These are phyloP conservation scores for Drosophila lutescens DNA, from an alignment of 2,888 invertebrate genomes.

Conservation along the genomic window DNA sequence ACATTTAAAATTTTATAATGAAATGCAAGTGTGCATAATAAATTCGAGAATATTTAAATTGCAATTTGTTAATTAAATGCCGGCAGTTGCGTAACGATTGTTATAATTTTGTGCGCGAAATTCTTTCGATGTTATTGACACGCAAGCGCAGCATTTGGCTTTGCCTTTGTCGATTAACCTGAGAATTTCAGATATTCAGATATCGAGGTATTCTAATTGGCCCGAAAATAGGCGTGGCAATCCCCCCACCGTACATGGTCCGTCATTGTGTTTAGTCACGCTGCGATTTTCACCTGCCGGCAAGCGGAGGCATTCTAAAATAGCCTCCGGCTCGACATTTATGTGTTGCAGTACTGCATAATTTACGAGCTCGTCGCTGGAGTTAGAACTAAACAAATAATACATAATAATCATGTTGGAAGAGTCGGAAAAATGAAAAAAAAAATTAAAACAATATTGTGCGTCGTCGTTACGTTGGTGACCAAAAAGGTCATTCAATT, in stretches of 20 bases:
- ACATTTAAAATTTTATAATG: conserved; percentile 36
- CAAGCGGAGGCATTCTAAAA: conserved; percentile 49
- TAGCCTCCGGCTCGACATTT: conserved; percentile 68
- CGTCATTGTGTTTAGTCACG: conserved; percentile 56
- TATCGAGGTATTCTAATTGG: conserved; percentile 33
- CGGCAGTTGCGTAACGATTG: conserved; percentile 65
- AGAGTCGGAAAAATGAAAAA: conserved; percentile 13
- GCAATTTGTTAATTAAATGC: conserved; percentile 53
- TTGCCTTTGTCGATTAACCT: conserved; percentile 4
- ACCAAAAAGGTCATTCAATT: conserved; percentile 72
- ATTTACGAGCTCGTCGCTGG: conserved; percentile 46
- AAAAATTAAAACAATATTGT: conserved; percentile 47
- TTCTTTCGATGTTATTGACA: conserved; percentile 50
- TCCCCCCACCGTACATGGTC: conserved; percentile 3
- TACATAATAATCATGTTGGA: conserved; percentile 51
- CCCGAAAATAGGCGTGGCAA: conserved; percentile 34
- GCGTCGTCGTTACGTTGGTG: conserved; percentile 67
- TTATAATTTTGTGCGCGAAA: conserved; percentile 25
- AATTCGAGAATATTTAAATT: conserved; percentile 46
- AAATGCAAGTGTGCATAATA: conserved; percentile 42
- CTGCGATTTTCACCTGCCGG: conserved; percentile 67
- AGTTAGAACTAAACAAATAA: conserved; percentile 14
- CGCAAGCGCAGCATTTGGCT: conserved; percentile 18
- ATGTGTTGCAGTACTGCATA: conserved; percentile 51
- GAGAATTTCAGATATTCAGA: conserved; percentile 12